These are phyloP conservation scores for Spicauda simplicius DNA, from an alignment of 2,888 invertebrate genomes.

Conservation along the genomic window DNA sequence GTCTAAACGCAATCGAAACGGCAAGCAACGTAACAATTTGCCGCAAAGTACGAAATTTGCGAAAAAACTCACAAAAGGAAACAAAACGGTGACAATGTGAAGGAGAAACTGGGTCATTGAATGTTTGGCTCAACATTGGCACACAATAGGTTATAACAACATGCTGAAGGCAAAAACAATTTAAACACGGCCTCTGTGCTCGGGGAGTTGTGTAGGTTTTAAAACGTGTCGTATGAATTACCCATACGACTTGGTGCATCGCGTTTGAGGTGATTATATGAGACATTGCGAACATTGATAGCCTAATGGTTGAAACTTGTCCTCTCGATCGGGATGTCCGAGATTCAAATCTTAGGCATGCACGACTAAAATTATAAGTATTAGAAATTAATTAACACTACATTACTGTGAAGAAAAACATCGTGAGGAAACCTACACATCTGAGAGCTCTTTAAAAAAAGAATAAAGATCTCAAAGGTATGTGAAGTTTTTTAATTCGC, in stretches of 20 bases:
- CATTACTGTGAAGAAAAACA: no score
- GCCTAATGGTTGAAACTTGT: no score
- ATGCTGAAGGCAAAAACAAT: slow-evolving; percentile 67
- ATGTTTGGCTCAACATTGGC: slow-evolving; percentile 62
- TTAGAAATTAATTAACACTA: no score
- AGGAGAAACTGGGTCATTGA: slow-evolving; percentile 61
- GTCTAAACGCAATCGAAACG: slow-evolving; percentile 9
- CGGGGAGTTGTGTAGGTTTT: slow-evolving; percentile 55
- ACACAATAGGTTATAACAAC: slow-evolving; percentile 67
- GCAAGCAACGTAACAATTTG: slow-evolving; percentile 13
- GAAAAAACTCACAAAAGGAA: slow-evolving; percentile 47
- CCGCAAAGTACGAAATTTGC: slow-evolving; percentile 37
- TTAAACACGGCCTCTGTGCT: slow-evolving; percentile 61
- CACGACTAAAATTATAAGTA: no score
- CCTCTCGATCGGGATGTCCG: no score
- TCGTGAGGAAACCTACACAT: no score
- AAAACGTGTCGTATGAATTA: slow-evolving; percentile 58
- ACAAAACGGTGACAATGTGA: slow-evolving; percentile 50
- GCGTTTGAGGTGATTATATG: slow-evolving; percentile 45
- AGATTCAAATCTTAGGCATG: no score
- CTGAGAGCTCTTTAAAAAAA: no score
- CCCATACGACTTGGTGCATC: slow-evolving; percentile 51
- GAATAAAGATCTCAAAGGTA: no score
- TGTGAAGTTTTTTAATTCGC: no score
- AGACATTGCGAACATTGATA: no score